Percentiles rank a stretch among this genome's conserved stretches.
Conservation (phyloP, 2,888 invertebrate species). For the Syrista parreyssii region DNA sequence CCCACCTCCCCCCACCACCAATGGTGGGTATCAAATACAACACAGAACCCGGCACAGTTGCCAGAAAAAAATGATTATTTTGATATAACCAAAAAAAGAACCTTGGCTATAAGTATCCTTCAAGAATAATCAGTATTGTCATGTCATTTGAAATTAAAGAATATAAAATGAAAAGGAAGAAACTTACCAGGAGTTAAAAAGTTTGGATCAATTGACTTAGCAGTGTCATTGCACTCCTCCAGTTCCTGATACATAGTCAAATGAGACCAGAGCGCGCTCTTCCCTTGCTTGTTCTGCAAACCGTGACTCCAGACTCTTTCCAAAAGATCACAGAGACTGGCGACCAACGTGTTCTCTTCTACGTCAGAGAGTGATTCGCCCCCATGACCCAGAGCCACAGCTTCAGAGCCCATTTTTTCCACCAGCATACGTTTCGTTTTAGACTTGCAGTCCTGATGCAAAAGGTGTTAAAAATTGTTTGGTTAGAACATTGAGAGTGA, state of each 20-base stretch:
- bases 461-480: slow-evolving; percentile 10
- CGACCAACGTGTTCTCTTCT: slow-evolving; percentile 98
- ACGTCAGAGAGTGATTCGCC: slow-evolving; percentile 80
- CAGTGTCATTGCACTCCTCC: slow-evolving; percentile 74
- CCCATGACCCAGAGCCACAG: slow-evolving; percentile 91
- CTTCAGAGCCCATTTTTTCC: slow-evolving; percentile 99
- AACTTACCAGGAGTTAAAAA: slow-evolving; percentile 73
- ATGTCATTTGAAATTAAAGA: neutral
- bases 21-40: neutral
- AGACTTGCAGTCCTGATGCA: slow-evolving; percentile 80
- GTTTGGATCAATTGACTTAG: slow-evolving; percentile 72
- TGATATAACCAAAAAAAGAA: neutral
- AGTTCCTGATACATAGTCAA: slow-evolving; percentile 89
- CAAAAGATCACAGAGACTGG: slow-evolving; percentile 95
- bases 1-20: neutral
- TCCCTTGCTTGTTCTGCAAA: slow-evolving; percentile 93
- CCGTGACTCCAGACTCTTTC: slow-evolving; percentile 99
- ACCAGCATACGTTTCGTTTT: slow-evolving; percentile 98
- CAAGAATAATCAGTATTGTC: neutral
- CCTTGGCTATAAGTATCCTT: neutral
- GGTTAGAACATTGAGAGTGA: slow-evolving; percentile 9
- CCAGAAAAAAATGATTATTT: neutral
- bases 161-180: slow-evolving; percentile 12
- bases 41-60: neutral
- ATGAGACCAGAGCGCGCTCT: slow-evolving; percentile 97